Percentiles rank a stretch among this genome's conserved stretches.
Evolutionary conservation across 2,888 invertebrate genomes (phyloP).

Genomic region (Helleia helle): DNA sequence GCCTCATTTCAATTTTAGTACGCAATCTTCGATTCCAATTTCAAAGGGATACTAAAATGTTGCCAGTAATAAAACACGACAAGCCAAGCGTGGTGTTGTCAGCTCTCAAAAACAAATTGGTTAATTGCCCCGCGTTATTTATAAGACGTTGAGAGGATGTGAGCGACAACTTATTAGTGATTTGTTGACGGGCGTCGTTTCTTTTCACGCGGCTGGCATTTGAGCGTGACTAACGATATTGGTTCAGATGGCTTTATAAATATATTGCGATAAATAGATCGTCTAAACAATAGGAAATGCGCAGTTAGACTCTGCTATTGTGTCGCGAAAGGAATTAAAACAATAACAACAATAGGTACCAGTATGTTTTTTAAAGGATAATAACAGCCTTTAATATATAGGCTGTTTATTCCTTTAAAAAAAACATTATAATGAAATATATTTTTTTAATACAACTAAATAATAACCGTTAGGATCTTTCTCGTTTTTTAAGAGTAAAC

Average conservation of each 20-base stretch:
- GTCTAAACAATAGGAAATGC: not conserved
- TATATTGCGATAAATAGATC: not conserved
- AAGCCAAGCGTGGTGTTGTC: constrained; percentile 49
- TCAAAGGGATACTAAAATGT: constrained; percentile 63
- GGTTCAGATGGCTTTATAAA: constrained; percentile 4
- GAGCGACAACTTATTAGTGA: constrained; percentile 24
- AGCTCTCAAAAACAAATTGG: constrained; percentile 58
- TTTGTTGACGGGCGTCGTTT: constrained; percentile 19
- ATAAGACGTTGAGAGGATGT: constrained; percentile 21
- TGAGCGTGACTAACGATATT: constrained; percentile 8
- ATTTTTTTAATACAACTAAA: too few relatives aligned
- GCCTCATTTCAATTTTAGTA: constrained; percentile 50
- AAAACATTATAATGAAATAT: too few relatives aligned
- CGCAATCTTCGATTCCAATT: constrained; percentile 62
- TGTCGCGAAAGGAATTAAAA: too few relatives aligned
- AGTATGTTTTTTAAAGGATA: too few relatives aligned
- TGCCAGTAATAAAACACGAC: constrained; percentile 55
- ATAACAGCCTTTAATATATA: too few relatives aligned
- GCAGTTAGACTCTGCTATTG: not conserved
- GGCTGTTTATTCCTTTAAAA: too few relatives aligned
- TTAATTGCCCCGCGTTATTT: constrained; percentile 50
- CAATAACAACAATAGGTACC: too few relatives aligned
- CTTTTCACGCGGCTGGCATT: constrained; percentile 7
- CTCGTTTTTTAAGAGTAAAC: too few relatives aligned
- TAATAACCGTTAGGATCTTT: too few relatives aligned